Conservation (phyloP, 1,140 invertebrate species). For the Papilio aristodemus region DNA sequence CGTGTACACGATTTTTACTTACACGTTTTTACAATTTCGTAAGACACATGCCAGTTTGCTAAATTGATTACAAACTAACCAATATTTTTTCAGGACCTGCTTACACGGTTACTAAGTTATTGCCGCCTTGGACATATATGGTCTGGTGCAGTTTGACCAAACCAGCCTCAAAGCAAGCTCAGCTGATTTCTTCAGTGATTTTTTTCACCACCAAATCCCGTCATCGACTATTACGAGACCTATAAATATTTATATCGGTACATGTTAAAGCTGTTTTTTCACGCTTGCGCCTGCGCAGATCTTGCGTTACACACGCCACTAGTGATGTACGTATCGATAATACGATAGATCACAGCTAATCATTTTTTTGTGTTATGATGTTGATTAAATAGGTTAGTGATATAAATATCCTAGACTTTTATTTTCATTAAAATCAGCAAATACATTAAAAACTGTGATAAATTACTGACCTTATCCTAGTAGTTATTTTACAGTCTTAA, state of each 20-base stretch:
- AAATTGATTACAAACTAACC: not conserved
- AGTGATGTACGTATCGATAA: conserved; percentile 30
- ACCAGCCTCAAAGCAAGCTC: conserved; percentile 11
- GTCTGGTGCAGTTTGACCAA: conserved; percentile 8
- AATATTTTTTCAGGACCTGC: not conserved
- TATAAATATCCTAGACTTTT: not conserved
- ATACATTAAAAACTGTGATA: no score
- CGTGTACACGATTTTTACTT: not conserved
- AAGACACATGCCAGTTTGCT: not conserved
- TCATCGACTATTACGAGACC: conserved; percentile 32
- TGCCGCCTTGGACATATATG: conserved; percentile 1
- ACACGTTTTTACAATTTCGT: not conserved
- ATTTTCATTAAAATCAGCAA: not conserved
- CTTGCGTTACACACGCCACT: conserved; percentile 35
- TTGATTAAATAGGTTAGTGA: conserved; percentile 6
- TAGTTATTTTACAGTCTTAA: no score
- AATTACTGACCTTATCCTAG: no score
- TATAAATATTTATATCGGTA: conserved; percentile 36
- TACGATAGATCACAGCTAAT: not conserved
- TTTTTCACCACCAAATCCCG: conserved; percentile 21
- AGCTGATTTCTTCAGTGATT: conserved; percentile 13
- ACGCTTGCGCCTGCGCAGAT: conserved; percentile 30
- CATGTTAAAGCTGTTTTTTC: conserved; percentile 32
- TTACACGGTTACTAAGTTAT: not conserved
- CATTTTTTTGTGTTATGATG: not conserved